Evolutionary conservation across 92 coral and sea anemone species (phyloP).

Genomic region (Epizoanthus rinbou): DNA sequence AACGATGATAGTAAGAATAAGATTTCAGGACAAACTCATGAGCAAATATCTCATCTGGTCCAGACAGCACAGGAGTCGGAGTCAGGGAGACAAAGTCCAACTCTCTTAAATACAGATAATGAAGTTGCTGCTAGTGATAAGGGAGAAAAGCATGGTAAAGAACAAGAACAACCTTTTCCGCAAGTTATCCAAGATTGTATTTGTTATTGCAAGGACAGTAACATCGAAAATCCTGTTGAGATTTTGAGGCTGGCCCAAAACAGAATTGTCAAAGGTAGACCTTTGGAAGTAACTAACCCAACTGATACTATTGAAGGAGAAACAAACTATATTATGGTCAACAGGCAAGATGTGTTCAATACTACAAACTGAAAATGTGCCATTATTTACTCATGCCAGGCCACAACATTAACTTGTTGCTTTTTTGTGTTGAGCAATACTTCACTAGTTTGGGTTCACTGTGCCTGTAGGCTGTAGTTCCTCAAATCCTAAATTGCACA

Average conservation of each 20-base stretch:
- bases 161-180: not conserved
- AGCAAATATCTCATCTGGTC: not conserved
- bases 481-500: no score
- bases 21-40: constrained; percentile 12
- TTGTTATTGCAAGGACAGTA: constrained; percentile 13
- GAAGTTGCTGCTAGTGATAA: not conserved
- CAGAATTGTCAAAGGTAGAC: constrained; percentile 38
- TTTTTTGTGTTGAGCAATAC: no score
- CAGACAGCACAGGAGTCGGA: no score
- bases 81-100: no score
- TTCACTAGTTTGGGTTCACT: no score
- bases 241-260: constrained; percentile 40
- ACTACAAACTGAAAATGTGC: not conserved
- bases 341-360: constrained; percentile 34
- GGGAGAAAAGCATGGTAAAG: not conserved
- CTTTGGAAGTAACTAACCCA: constrained; percentile 29
- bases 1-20: constrained; percentile 15
- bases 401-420: no score
- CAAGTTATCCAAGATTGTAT: constrained; percentile 28
- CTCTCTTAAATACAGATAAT: not conserved
- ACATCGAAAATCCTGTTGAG: constrained; percentile 39
- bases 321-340: constrained; percentile 39
- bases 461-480: no score
- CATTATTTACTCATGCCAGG: no score
- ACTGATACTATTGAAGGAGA: constrained; percentile 34